phyloP scores from a whole-genome alignment of 2,113 vertebrate species.

The Tyto alba region DNA sequence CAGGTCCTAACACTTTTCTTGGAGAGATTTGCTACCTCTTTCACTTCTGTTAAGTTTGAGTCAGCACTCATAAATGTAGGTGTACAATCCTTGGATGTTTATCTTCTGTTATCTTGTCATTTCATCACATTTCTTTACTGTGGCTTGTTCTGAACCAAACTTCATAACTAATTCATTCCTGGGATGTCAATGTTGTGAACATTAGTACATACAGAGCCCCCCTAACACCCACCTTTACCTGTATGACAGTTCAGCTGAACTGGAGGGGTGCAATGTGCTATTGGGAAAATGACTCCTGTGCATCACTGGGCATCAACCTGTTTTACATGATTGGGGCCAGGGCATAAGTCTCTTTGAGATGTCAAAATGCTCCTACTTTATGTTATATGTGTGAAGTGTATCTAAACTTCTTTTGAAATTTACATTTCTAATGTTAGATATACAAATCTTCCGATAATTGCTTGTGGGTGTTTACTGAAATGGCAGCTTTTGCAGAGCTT shows the following conservation, averaged over 20 bases:
- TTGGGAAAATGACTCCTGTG: neutral
- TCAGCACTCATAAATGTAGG: neutral
- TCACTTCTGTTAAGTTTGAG: neutral
- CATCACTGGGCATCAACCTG: neutral
- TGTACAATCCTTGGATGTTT: neutral
- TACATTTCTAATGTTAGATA: neutral
- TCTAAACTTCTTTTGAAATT: neutral
- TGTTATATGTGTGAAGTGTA: neutral
- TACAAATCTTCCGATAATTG: neutral
- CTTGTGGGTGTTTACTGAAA: neutral
- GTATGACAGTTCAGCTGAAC: neutral
- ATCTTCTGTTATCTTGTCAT: neutral
- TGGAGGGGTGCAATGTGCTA: accelerated
- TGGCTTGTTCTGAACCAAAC: neutral
- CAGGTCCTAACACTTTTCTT: neutral
- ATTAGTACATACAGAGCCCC: too few species aligned
- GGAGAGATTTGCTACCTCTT: neutral
- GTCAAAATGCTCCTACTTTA: neutral
- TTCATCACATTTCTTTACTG: neutral
- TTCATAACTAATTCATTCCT: neutral
- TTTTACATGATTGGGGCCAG: neutral
- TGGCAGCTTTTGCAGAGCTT: neutral
- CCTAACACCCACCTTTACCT: neutral
- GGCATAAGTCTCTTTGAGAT: accelerated
- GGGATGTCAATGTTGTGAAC: neutral